Base-by-base conservation (phyloP, 2,888 invertebrate species). In the Drepanosiphum platanoidis region DNA sequence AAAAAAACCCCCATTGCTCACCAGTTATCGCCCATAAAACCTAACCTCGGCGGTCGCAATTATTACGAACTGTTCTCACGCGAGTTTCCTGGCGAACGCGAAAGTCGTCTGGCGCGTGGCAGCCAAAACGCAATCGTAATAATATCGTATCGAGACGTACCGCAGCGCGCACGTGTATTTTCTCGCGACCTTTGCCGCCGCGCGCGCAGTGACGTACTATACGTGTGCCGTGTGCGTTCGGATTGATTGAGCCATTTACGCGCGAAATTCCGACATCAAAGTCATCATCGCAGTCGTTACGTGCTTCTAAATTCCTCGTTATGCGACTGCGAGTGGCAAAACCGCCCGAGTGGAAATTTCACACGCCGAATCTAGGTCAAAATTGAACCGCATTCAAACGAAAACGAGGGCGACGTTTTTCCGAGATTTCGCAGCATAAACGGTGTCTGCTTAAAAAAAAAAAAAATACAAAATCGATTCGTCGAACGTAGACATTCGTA, bases 221-320 rank as follows among this genome's bases (percentile, higher is more conserved):
- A n/a, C n/a, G n/a, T 66, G 18, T 68, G n/a, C 30, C 9, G 61
- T 27, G 75, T 34, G 32, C 52, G 34, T n/a, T 58, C 11, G 13
- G 68, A 34, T n/a, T 52, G 79, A 80, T 80, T 52, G 66, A 68
- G 68, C 52, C 79, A 34, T 68, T 68, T 80, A 68, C 34, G 52
- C 27, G 1, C 64, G 27, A 66, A 66, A 66, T n/a, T 64, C 30
- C 18, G n/a, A 68, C 79, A 68, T 52, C 27, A 68, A 46, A 80
- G 68, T 68, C 68, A 27, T 80, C 68, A 27, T 5, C 27, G 9
- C 22, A 18, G 30, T 1, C 32, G 9, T 22, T 18, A 42, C 39
- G 30, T 42, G 71, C 39, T 27, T 27, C 5, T 15, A 32, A 36
- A 9, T 61, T 58, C 9, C 36, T 58, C 3, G 34, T 58, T 18